Evolutionary conservation across 2,888 invertebrate species (phyloP).

Genomic region (Exocentrus adspersus): DNA sequence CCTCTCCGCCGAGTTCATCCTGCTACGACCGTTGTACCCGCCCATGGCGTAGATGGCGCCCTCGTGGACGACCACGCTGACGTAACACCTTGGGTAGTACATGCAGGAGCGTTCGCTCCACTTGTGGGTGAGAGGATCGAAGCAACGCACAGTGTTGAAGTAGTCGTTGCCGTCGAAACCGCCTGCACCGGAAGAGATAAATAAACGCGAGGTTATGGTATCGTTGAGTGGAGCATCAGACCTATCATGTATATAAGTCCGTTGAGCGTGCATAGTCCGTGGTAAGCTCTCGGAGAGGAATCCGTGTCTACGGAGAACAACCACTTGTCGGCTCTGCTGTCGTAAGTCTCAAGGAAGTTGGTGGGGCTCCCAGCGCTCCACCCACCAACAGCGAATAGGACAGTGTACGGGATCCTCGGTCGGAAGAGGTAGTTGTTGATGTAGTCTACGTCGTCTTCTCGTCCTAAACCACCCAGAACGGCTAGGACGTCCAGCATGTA

Average conservation of each 20-base stretch:
- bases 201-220: neutral
- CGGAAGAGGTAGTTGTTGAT: slow-evolving; percentile 47
- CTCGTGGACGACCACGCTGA: slow-evolving; percentile 77
- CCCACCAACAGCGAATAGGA: slow-evolving; percentile 85
- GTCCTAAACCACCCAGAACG: slow-evolving; percentile 40
- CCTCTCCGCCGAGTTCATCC: slow-evolving; percentile 81
- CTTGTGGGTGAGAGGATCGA: slow-evolving; percentile 78
- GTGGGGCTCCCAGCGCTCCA: slow-evolving; percentile 89
- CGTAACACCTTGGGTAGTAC: slow-evolving; percentile 80
- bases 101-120: slow-evolving; percentile 84
- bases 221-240: too few relatives aligned
- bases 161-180: slow-evolving; percentile 84
- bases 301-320: slow-evolving; percentile 76
- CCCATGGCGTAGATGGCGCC: slow-evolving; percentile 84
- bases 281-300: slow-evolving; percentile 78
- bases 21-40: slow-evolving; percentile 81
- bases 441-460: slow-evolving; percentile 40
- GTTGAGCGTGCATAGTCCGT: slow-evolving; percentile 78
- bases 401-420: slow-evolving; percentile 80
- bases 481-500: slow-evolving; percentile 51
- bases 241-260: slow-evolving; percentile 80
- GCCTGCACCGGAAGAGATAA: slow-evolving; percentile 55
- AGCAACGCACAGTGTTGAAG: slow-evolving; percentile 82
- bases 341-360: slow-evolving; percentile 81
- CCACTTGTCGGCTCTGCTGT: slow-evolving; percentile 83